A percentile compares a stretch with the other conserved stretches of the same genome.
Conservation (phyloP, 2,888 invertebrate species). For the Volucella inflata region DNA sequence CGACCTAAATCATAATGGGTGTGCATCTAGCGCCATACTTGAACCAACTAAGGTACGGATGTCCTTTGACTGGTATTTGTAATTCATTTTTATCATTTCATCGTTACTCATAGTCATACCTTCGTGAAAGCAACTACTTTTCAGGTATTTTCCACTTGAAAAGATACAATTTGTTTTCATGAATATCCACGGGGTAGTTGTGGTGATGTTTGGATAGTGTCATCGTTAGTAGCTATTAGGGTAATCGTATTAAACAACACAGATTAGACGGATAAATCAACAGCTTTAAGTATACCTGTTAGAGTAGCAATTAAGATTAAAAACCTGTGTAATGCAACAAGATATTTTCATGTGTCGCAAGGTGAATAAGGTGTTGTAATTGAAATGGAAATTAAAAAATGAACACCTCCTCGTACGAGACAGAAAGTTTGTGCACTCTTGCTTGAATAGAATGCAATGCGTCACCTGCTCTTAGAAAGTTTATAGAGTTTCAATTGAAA, state of each 20-base stretch:
- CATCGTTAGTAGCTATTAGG: not conserved
- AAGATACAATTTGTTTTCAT: conserved; percentile 5
- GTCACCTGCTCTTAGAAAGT: not conserved
- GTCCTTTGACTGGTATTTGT: not conserved
- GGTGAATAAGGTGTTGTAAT: too few relatives aligned
- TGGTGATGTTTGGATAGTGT: not conserved
- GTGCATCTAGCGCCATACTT: not conserved
- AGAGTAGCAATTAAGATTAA: conserved; percentile 20
- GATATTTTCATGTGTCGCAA: not conserved
- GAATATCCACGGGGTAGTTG: not conserved
- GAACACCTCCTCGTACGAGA: not conserved
- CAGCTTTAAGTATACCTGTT: conserved; percentile 30
- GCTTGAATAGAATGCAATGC: not conserved
- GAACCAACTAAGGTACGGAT: not conserved
- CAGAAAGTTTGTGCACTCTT: not conserved
- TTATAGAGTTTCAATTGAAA: not conserved
- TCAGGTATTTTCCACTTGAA: conserved; percentile 12
- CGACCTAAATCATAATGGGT: conserved; percentile 50
- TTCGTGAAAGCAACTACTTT: conserved; percentile 14
- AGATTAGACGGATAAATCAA: conserved; percentile 33
- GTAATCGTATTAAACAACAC: conserved; percentile 39
- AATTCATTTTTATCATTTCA: conserved; percentile 32
- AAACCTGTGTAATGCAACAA: conserved; percentile 15
- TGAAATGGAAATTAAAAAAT: too few relatives aligned
- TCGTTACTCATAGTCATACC: not conserved